Conservation (phyloP, 2,113 vertebrate species). For the Canis aureus region DNA sequence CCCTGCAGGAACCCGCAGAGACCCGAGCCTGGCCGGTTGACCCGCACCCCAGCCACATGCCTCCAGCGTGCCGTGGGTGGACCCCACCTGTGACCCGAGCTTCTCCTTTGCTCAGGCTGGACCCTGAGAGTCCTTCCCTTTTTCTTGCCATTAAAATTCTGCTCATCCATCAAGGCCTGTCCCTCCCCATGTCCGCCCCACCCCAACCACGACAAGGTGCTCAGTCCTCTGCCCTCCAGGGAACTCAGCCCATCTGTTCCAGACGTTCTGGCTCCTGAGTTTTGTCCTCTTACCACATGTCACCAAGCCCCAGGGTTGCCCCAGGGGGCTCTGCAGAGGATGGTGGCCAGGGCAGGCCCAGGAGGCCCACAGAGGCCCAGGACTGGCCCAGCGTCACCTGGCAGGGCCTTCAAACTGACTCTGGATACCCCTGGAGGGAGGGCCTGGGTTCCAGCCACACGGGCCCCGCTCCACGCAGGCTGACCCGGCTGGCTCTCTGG, state of each 20-base stretch:
- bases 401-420: not conserved
- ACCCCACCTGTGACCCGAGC: too few relatives aligned
- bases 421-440: rapidly evolving
- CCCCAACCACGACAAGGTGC: too few relatives aligned
- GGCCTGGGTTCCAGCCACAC: not conserved
- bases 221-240: not conserved
- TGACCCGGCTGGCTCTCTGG: not conserved
- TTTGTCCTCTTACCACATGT: not conserved
- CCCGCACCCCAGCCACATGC: too few relatives aligned
- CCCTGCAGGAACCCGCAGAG: rapidly evolving
- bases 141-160: not conserved
- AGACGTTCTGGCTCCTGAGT: not conserved
- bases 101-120: not conserved
- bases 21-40: rapidly evolving
- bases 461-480: not conserved
- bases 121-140: not conserved
- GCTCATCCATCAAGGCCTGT: not conserved
- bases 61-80: rapidly evolving
- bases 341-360: not conserved
- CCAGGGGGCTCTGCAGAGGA: not conserved
- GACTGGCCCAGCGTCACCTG: not conserved
- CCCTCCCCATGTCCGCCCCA: too few relatives aligned
- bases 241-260: not conserved
- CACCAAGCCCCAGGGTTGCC: too few relatives aligned
- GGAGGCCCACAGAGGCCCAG: not conserved